Evolutionary conservation across 2,113 vertebrate genomes (phyloP), one percentile per base, ranked within the genome.

Genomic region (Istiophorus platypterus): DNA sequence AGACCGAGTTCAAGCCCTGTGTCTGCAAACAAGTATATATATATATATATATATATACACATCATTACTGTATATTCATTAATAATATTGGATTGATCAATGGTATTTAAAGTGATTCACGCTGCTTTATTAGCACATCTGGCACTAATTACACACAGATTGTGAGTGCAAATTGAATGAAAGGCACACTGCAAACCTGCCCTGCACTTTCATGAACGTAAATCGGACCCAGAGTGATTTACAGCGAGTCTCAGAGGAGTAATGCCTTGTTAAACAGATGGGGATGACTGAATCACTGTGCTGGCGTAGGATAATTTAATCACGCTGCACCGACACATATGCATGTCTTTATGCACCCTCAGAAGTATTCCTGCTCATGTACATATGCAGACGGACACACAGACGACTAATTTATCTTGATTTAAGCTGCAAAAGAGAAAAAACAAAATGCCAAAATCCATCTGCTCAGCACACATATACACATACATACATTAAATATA

Each of bases 251-350:
- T 87, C 77, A 12, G 77, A 74, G 74, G 89, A 81, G 58, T 0
- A 2, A 56, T 58, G 70, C 59, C 73, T 71, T 49, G 79, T 76
- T 78, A 78, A 82, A 87, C 83, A 92, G 79, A 92, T 73, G 83
- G 81, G 69, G 79, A 82, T 5, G 7, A 56, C 57, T 68, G 72
- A 81, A 61, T 82, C 77, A 34, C 59, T 41, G 59, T 5, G 20
- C 73, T 64, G 47, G 67, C 80, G 85, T 85, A 59, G 52, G 42
- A 49, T 72, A 69, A 88, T 90, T 86, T 78, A 88, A 90, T 90
- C 78, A 72, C 77, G 52, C 75, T 58, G 73, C 58, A 20, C 24
- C 64, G 41, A 77, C n/a, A 69, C 15, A 58, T 17, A 49, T 7
- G 39, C 66, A 13, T 37, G 34, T 45, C 31, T 72, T 12, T 14